Conservation (phyloP, 1,140 invertebrate species). For the Ooceraea biroi region DNA sequence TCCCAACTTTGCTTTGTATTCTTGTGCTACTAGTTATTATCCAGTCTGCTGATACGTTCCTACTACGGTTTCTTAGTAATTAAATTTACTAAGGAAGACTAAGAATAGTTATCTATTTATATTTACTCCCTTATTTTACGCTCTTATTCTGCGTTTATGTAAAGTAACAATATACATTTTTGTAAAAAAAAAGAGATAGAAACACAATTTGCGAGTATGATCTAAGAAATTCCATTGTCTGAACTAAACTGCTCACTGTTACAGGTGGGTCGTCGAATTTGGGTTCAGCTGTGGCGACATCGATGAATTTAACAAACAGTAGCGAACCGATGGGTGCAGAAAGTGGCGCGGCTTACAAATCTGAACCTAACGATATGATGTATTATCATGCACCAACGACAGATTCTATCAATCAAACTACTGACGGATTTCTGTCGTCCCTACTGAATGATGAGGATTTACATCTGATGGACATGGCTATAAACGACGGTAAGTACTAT, state of each 20-base stretch:
- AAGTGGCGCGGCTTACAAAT: constrained; percentile 84
- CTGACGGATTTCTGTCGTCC: constrained; percentile 94
- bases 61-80: too few relatives aligned
- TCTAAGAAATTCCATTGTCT: constrained; percentile 61
- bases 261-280: constrained; percentile 89
- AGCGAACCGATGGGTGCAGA: constrained; percentile 86
- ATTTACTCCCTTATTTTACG: neutral
- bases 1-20: too few relatives aligned
- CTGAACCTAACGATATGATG: constrained; percentile 88
- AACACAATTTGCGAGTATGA: constrained; percentile 12
- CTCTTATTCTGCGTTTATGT: neutral
- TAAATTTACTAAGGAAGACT: too few relatives aligned
- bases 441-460: constrained; percentile 95
- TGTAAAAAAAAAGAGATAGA: neutral
- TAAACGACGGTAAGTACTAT: constrained; percentile 92
- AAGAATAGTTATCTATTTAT: too few relatives aligned
- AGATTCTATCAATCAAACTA: constrained; percentile 90
- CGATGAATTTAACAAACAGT: constrained; percentile 92
- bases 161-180: neutral
- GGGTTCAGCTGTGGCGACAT: constrained; percentile 92
- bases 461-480: constrained; percentile 95
- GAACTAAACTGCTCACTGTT: constrained; percentile 85
- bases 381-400: constrained; percentile 90
- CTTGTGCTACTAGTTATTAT: too few relatives aligned
- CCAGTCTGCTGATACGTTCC: too few relatives aligned